A percentile compares a stretch with the other conserved stretches of the same genome.
These are phyloP conservation scores for Caenorhabditis inopinata DNA, from an alignment of 1,140 invertebrate genomes.

Conservation along the genomic window DNA sequence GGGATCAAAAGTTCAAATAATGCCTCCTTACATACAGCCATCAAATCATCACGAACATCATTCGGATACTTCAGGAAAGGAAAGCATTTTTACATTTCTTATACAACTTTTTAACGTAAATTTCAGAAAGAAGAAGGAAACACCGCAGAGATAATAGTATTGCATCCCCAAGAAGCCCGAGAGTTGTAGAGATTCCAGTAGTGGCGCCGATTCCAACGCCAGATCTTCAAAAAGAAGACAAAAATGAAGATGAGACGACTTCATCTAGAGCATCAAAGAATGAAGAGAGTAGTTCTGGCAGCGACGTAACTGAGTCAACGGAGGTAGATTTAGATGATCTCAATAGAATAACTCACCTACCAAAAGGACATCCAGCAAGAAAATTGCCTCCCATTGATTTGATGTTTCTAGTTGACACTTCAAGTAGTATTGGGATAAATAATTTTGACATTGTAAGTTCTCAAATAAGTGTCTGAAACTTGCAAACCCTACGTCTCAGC, in stretches of 20 bases:
- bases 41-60: background rate
- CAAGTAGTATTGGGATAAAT: constrained; percentile 52
- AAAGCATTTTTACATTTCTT: background rate
- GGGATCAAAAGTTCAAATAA: constrained; percentile 10
- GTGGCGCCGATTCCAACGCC: background rate
- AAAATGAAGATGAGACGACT: background rate
- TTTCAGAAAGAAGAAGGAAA: background rate
- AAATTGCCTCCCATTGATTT: constrained; percentile 56
- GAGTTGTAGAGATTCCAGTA: background rate
- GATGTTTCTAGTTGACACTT: constrained; percentile 54
- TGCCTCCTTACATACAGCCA: background rate
- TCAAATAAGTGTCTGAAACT: too few relatives aligned
- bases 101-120: background rate
- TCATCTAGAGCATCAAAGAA: background rate
- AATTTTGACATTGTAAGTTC: constrained; percentile 47
- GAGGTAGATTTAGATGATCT: background rate
- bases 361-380: constrained; percentile 54
- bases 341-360: constrained; percentile 34
- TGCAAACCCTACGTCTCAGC: constrained; percentile 7
- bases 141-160: background rate
- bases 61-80: constrained; percentile 1
- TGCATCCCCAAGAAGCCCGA: constrained; percentile 21
- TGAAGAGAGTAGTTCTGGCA: background rate
- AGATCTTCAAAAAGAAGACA: background rate
- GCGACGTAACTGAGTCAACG: background rate